A percentile compares a stretch with the other conserved stretches of the same genome.
Conservation (phyloP, 2,797 vertebrate species). For the Melopsittacus undulatus region DNA sequence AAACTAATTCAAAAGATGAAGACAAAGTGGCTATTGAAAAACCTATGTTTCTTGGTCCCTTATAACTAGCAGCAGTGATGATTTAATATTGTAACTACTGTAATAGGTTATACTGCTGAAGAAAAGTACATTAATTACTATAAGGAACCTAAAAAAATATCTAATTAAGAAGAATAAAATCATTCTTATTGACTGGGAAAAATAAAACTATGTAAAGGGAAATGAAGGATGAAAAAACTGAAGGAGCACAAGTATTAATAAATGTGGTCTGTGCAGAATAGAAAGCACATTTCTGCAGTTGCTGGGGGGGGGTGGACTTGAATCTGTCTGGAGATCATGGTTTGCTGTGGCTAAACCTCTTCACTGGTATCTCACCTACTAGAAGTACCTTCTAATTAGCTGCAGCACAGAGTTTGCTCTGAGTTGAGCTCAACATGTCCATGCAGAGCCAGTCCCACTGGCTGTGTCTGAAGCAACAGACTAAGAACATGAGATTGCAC, state of each 20-base stretch:
- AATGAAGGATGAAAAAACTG: constrained; percentile 42
- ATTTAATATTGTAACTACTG: constrained; percentile 65
- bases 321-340: not conserved
- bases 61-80: constrained; percentile 51
- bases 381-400: constrained; percentile 21
- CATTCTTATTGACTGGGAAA: constrained; percentile 62
- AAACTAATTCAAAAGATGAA: constrained; percentile 62
- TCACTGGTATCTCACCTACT: not conserved
- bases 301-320: not conserved
- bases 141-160: constrained; percentile 40
- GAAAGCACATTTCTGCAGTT: not conserved
- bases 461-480: not conserved
- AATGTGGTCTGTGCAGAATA: not conserved
- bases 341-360: not conserved
- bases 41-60: constrained; percentile 31
- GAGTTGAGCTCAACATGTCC: not conserved
- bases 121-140: constrained; percentile 68
- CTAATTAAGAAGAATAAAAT: constrained; percentile 65
- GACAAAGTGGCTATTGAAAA: constrained; percentile 57
- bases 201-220: constrained; percentile 56
- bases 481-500: not conserved
- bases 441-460: not conserved
- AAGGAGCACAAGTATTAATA: constrained; percentile 31
- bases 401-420: not conserved
- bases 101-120: constrained; percentile 51